Evolutionary conservation across 2,113 vertebrate genomes (phyloP), one percentile per base, ranked within the genome.

Genomic region (Sciurus niger): DNA sequence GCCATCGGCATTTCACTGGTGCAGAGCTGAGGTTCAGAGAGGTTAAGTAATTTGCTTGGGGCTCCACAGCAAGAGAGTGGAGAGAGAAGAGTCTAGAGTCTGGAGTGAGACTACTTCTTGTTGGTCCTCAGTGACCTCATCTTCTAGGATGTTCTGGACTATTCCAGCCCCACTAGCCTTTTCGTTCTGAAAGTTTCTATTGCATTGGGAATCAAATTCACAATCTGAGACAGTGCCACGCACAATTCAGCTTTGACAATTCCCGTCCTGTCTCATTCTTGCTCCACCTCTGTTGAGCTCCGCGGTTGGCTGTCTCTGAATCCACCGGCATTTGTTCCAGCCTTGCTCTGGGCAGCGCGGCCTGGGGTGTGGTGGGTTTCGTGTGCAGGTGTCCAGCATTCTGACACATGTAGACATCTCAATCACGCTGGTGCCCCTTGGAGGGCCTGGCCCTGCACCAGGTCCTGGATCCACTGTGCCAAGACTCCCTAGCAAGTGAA

Each of bases 111-210:
- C 24, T 32, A 78, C n/a, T 53, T 48, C 46, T n/a, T 43, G 16
- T 43, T 58, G 82, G 34, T 30, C 16, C n/a, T 83, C 32, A 28
- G 48, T 22, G 77, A 68, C 68, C 4, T 79, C 87, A 20, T 72
- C 40, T 94, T 89, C 43, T 28, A 80, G 43, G 34, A 82, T 70
- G 84, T 80, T 60, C 12, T 0, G 16, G 24, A 55, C 17, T 16
- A 4, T 43, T 90, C 60, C 67, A n/a, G 84, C 28, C 68, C 84
- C 8, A 5, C 7, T 55, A 40, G 30, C 14, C 17, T 32, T 30
- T 78, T 73, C 60, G 76, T 84, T 94, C 72, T 84, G 65, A 83
- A 84, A 82, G 86, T 25, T 60, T 93, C 40, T 88, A 1, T 51
- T 1, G 32, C 20, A 13, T 73, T 58, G n/a, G 77, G 46, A 89